phyloP scores from a whole-genome alignment of 2,113 vertebrate species.

The Pelmatolapia mariae region DNA sequence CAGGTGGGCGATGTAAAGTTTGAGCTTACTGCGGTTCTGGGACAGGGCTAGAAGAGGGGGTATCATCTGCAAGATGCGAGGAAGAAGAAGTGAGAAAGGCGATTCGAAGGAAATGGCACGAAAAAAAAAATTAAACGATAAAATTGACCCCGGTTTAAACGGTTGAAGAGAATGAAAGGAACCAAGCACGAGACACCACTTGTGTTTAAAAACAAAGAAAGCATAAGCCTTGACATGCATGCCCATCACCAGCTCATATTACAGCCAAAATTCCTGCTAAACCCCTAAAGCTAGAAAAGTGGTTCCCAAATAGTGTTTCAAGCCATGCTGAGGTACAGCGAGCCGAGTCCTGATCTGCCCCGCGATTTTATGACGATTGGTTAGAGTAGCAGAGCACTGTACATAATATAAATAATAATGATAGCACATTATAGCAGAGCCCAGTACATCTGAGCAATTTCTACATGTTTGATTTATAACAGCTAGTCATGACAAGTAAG shows the following conservation, averaged over 20 bases:
- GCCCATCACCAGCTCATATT: not conserved
- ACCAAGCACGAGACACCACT: not conserved
- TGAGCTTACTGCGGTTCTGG: conserved; percentile 94
- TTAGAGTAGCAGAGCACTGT: not conserved
- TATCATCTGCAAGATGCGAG: conserved; percentile 79
- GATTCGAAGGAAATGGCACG: not conserved
- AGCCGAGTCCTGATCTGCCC: not conserved
- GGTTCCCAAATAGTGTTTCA: not conserved
- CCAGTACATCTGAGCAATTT: not conserved
- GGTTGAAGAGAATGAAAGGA: not conserved
- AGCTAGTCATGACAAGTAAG: not conserved
- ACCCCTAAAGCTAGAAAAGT: not conserved
- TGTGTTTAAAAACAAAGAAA: not conserved
- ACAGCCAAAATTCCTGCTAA: not conserved
- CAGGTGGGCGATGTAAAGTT: conserved; percentile 95
- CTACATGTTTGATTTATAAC: not conserved
- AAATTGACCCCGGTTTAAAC: not conserved
- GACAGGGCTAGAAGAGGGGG: conserved; percentile 90
- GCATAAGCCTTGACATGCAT: not conserved
- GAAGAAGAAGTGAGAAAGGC: not conserved
- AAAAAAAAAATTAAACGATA: not conserved
- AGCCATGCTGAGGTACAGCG: not conserved
- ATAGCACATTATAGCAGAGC: not conserved
- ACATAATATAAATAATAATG: not conserved
- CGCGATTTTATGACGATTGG: not conserved